Evolutionary conservation across 37 sponge, comb jelly and placozoan genomes (phyloP).

Genomic region (Diacarnus erythraeanus): DNA sequence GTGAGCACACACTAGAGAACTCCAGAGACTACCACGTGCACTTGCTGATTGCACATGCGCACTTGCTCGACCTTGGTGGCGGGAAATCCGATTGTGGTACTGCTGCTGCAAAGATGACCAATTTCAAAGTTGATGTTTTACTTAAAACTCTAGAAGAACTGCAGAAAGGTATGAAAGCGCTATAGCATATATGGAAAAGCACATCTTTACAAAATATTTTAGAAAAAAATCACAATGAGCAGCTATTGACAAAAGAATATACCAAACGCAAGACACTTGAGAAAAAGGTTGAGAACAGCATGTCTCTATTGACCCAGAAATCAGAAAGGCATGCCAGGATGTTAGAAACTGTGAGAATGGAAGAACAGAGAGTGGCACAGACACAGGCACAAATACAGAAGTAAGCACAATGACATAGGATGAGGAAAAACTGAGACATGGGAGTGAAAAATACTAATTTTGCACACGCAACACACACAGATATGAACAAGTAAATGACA

Average conservation of each 20-base stretch:
- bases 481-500: slow-evolving; percentile 36
- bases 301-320: neutral
- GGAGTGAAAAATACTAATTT: neutral
- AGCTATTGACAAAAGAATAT: slow-evolving; percentile 30
- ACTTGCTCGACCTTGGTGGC: slow-evolving; percentile 17
- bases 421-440: neutral
- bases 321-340: slow-evolving; percentile 27
- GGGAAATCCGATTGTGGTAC: slow-evolving; percentile 1
- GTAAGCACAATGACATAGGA: slow-evolving; percentile 1
- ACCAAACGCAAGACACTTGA: slow-evolving; percentile 39
- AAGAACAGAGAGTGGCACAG: slow-evolving; percentile 36
- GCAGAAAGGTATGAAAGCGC: slow-evolving; percentile 35
- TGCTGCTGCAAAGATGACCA: neutral
- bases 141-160: slow-evolving; percentile 48
- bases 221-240: slow-evolving; percentile 43
- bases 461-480: neutral
- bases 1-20: slow-evolving; percentile 71
- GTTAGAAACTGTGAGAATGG: slow-evolving; percentile 31
- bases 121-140: slow-evolving; percentile 48
- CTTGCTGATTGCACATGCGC: neutral
- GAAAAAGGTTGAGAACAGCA: slow-evolving; percentile 11
- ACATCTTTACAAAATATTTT: neutral
- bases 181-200: neutral
- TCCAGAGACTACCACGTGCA: neutral
- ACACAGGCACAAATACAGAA: slow-evolving; percentile 30